Evolutionary conservation across 2,888 invertebrate genomes (phyloP).

Genomic region (Noctua fimbriata): DNA sequence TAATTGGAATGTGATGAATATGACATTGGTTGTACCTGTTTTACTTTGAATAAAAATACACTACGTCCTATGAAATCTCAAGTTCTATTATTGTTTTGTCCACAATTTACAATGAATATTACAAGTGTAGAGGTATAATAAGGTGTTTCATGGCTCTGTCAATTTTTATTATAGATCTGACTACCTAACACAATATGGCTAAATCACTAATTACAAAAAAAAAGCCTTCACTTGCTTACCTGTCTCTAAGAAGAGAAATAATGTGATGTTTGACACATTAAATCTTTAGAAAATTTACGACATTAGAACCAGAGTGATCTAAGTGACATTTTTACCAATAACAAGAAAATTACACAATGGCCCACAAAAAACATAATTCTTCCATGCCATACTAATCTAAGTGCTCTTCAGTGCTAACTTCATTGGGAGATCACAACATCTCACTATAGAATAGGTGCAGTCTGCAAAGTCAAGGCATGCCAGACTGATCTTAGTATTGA

Average conservation of each 20-base stretch:
- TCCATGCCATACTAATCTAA: too few relatives aligned
- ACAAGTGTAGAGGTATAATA: background rate
- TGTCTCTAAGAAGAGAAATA: background rate
- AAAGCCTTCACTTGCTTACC: background rate
- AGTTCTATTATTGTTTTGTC: background rate
- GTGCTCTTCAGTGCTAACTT: too few relatives aligned
- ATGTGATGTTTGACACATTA: background rate
- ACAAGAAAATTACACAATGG: too few relatives aligned
- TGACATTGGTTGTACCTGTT: background rate
- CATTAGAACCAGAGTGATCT: too few relatives aligned
- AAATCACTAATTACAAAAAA: background rate
- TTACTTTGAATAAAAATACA: conserved; percentile 5
- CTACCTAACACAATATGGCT: background rate
- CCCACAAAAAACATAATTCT: too few relatives aligned
- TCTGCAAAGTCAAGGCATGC: too few relatives aligned
- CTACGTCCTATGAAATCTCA: background rate
- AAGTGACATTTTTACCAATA: too few relatives aligned
- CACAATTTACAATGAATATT: background rate
- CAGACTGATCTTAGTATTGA: too few relatives aligned
- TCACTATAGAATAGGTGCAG: too few relatives aligned
- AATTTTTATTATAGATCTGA: background rate
- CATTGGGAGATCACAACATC: too few relatives aligned
- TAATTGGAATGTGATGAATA: background rate
- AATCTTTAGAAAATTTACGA: background rate
- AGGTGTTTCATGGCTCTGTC: background rate